These are phyloP conservation scores for Takifugu ocellatus DNA, from an alignment of 2,797 vertebrate species.

Conservation along the genomic window DNA sequence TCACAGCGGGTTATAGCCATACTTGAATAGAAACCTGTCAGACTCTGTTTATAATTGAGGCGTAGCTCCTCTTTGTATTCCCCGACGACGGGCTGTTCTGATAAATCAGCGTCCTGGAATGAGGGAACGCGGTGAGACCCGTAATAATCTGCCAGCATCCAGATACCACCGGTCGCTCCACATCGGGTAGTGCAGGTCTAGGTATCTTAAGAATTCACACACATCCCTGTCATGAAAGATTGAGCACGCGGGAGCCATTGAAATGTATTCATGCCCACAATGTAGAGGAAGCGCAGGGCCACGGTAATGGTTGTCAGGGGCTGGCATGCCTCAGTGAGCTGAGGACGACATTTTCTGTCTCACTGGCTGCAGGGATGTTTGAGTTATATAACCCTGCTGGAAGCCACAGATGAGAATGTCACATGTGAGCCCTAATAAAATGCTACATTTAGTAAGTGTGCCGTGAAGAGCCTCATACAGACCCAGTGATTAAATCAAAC, in stretches of 20 bases:
- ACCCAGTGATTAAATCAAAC: slow-evolving; percentile 35
- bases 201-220: slow-evolving; percentile 62
- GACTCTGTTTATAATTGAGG: too few relatives aligned
- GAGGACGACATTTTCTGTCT: slow-evolving; percentile 78
- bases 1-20: too few relatives aligned
- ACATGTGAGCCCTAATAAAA: slow-evolving; percentile 65
- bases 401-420: slow-evolving; percentile 69
- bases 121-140: too few relatives aligned
- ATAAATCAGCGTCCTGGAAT: too few relatives aligned
- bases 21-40: too few relatives aligned
- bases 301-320: slow-evolving; percentile 72
- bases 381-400: slow-evolving; percentile 74
- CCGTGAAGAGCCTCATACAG: slow-evolving; percentile 26
- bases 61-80: too few relatives aligned
- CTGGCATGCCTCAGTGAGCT: slow-evolving; percentile 74
- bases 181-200: slow-evolving; percentile 42
- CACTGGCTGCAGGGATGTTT: slow-evolving; percentile 71
- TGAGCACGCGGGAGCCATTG: slow-evolving; percentile 73
- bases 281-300: slow-evolving; percentile 64
- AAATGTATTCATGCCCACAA: slow-evolving; percentile 75
- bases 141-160: slow-evolving; percentile 23
- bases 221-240: slow-evolving; percentile 69
- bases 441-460: slow-evolving; percentile 58
- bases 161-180: slow-evolving; percentile 27
- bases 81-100: too few relatives aligned